phyloP scores from a whole-genome alignment of 2,797 vertebrate species.

The Ambastaia sidthimunki region DNA sequence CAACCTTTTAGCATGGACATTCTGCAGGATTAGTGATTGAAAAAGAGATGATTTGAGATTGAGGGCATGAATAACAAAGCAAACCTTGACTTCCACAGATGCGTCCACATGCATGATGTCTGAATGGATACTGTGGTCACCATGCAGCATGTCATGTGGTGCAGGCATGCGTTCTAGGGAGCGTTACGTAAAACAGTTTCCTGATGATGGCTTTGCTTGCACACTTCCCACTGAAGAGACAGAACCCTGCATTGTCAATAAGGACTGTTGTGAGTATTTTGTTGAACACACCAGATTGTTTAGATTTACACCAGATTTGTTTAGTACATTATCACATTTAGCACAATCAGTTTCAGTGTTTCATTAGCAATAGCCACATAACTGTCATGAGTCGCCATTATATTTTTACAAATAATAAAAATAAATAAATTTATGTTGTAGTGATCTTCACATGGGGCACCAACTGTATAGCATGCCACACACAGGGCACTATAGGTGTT shows the following conservation, averaged over 20 bases:
- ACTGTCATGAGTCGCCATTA: no score
- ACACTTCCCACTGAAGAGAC: slow-evolving; percentile 91
- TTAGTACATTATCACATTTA: neutral
- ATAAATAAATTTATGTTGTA: no score
- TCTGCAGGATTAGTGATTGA: neutral
- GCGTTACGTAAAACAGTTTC: slow-evolving; percentile 96
- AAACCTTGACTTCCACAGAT: slow-evolving; percentile 67
- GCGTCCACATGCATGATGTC: slow-evolving; percentile 98
- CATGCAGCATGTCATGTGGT: slow-evolving; percentile 91
- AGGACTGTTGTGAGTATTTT: slow-evolving; percentile 89
- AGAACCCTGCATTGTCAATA: slow-evolving; percentile 91
- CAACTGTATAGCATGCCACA: no score
- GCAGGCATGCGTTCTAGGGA: slow-evolving; percentile 89
- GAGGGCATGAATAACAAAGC: neutral
- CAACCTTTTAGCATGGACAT: neutral
- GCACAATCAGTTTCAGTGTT: neutral
- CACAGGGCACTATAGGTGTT: no score
- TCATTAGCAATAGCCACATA: no score
- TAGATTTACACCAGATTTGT: neutral
- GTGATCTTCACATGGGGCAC: no score
- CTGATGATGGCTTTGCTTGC: slow-evolving; percentile 93
- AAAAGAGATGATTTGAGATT: neutral
- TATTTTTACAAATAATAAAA: no score
- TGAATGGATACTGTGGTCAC: slow-evolving; percentile 98
- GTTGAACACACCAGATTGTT: neutral